Evolutionary conservation across 2,888 invertebrate species (phyloP).

Genomic region (Tenthredo scrophulariae): DNA sequence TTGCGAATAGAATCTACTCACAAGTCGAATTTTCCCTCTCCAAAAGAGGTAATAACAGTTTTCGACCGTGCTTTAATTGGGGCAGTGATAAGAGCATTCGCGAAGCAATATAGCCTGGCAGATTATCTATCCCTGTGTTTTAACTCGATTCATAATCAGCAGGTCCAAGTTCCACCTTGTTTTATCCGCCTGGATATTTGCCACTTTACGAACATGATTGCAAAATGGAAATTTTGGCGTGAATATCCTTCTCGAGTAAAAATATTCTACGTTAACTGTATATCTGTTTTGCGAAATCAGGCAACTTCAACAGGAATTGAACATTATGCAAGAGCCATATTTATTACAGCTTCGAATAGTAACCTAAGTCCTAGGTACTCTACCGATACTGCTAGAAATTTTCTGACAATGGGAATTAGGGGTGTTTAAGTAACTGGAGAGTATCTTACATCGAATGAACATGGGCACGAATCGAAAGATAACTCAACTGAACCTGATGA

Average conservation of each 20-base stretch:
- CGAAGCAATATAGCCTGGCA: not conserved
- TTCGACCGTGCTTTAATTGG: conserved; percentile 3
- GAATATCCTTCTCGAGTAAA: not conserved
- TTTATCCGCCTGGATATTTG: not conserved
- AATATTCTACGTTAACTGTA: not conserved
- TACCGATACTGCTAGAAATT: not conserved
- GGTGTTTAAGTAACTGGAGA: not conserved
- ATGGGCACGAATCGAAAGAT: not conserved
- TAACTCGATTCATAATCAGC: not conserved
- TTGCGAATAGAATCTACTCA: not conserved
- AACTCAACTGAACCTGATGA: not conserved
- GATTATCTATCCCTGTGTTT: not conserved
- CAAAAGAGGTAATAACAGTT: not conserved
- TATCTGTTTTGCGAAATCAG: not conserved
- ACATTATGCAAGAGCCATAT: not conserved
- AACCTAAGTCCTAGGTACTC: not conserved
- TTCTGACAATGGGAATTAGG: not conserved
- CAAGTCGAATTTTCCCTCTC: not conserved
- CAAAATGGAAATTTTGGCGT: not conserved
- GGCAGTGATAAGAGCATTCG: not conserved
- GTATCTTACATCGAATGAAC: not conserved
- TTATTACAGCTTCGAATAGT: not conserved
- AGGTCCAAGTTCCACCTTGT: not conserved
- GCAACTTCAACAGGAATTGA: not conserved
- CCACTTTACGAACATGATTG: not conserved